These are phyloP conservation scores for Trogon surrucura DNA, from an alignment of 2,113 vertebrate genomes.

Conservation along the genomic window DNA sequence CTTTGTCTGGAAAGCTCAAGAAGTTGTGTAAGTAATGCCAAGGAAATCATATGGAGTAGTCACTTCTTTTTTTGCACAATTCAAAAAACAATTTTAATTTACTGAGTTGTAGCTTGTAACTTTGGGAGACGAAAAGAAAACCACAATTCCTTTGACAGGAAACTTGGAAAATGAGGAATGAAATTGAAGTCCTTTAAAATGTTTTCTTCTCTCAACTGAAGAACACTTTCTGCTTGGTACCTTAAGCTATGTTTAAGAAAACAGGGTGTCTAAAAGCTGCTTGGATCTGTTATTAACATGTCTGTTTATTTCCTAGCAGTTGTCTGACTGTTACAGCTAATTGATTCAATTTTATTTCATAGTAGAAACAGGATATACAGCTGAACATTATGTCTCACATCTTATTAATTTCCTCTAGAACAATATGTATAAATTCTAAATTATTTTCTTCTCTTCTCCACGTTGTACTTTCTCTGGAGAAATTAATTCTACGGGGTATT, in stretches of 20 bases:
- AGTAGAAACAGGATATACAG: background rate
- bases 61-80: background rate
- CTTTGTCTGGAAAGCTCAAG: background rate
- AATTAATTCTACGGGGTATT: background rate
- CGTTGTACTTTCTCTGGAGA: background rate
- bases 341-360: conserved; percentile 2
- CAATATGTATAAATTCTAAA: background rate
- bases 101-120: background rate
- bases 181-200: background rate
- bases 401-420: conserved; percentile 45
- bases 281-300: background rate
- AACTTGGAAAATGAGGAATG: background rate
- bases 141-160: background rate
- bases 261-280: background rate
- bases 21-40: background rate
- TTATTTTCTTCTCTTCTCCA: background rate
- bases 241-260: background rate
- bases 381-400: background rate
- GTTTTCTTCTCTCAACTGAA: background rate
- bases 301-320: conserved; percentile 26
- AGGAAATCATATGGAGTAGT: background rate
- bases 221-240: background rate
- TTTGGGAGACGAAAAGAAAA: background rate
- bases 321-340: conserved; percentile 19
- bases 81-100: background rate